Conservation (phyloP, 2,888 invertebrate species). For the Ariolimax columbianus region DNA sequence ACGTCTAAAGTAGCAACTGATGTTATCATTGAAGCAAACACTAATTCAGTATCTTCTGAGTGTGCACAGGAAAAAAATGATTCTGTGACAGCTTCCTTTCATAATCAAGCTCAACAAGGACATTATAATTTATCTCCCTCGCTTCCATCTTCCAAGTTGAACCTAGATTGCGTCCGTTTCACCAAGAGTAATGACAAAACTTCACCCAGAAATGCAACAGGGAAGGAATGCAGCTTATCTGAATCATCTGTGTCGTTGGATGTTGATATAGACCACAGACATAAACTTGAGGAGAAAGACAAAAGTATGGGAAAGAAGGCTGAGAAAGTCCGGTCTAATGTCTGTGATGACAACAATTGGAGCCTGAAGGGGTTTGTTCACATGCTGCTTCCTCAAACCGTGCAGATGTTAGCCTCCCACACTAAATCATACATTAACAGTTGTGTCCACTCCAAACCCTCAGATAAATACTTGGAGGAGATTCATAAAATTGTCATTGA, state of each 20-base stretch:
- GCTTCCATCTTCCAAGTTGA: conserved; percentile 3
- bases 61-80: not conserved
- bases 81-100: not conserved
- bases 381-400: conserved; percentile 31
- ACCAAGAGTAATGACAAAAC: not conserved
- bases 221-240: conserved; percentile 11
- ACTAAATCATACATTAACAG: conserved; percentile 45
- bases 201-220: not conserved
- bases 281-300: not conserved
- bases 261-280: not conserved
- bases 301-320: not conserved
- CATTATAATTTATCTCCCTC: not conserved
- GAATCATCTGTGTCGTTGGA: conserved; percentile 14
- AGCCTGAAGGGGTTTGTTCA: conserved; percentile 17
- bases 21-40: not conserved
- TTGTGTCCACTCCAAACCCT: conserved; percentile 28
- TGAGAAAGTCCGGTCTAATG: not conserved
- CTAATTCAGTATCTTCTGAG: not conserved
- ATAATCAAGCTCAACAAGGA: not conserved
- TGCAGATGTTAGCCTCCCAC: conserved; percentile 38
- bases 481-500: conserved; percentile 33
- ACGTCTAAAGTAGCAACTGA: not conserved
- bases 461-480: conserved; percentile 27
- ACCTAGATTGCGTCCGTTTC: conserved; percentile 8
- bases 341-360: not conserved